phyloP scores from a whole-genome alignment of 2,888 invertebrate genomes.

The Fragum whitleyi region DNA sequence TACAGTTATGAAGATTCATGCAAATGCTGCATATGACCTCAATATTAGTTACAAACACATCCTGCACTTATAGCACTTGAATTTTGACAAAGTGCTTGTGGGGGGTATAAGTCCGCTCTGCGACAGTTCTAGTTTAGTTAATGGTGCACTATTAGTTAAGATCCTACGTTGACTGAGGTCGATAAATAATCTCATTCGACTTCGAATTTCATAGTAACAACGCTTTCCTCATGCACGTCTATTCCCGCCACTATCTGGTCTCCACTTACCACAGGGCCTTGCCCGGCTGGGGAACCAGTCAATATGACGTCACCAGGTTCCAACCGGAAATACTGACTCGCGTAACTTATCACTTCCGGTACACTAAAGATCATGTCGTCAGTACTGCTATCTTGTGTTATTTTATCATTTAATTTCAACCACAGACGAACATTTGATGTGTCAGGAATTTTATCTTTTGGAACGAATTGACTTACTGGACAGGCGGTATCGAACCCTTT shows the following conservation, averaged over 20 bases:
- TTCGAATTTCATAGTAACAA: conserved; percentile 72
- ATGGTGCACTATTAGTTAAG: no score
- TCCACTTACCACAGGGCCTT: conserved; percentile 88
- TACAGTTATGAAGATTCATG: no score
- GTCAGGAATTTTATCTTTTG: conserved; percentile 80
- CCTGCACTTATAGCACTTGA: no score
- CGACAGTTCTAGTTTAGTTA: no score
- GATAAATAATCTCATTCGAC: conserved; percentile 47
- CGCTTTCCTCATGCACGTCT: conserved; percentile 57
- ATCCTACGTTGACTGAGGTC: no score
- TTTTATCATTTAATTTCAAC: conserved; percentile 87
- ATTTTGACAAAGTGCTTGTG: no score
- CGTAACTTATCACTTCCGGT: conserved; percentile 89
- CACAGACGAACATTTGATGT: conserved; percentile 75
- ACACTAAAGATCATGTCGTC: conserved; percentile 90
- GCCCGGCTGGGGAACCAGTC: conserved; percentile 91
- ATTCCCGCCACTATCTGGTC: conserved; percentile 89
- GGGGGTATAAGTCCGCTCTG: no score
- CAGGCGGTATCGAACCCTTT: conserved; percentile 93
- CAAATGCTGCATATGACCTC: no score
- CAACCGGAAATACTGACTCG: conserved; percentile 90
- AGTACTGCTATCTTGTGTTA: conserved; percentile 88
- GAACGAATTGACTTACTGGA: conserved; percentile 90
- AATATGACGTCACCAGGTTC: conserved; percentile 91
- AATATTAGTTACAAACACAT: no score